phyloP scores from a whole-genome alignment of 92 coral and sea anemone genomes.

The Zoanthus sociatus region DNA sequence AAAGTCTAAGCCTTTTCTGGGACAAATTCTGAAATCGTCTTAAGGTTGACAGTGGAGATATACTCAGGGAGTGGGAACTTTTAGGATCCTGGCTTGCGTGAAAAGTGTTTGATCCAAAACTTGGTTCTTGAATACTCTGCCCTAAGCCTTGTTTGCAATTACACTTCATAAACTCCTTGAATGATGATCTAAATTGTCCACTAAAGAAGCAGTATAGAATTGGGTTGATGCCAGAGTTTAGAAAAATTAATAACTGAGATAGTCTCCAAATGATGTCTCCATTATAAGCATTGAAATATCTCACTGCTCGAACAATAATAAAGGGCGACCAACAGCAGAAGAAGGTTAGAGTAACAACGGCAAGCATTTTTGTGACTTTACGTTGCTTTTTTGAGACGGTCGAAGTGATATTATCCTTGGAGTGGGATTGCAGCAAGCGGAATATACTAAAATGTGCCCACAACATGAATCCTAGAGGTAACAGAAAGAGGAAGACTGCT shows the following conservation, averaged over 20 bases:
- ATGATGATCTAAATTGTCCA: conserved; percentile 81
- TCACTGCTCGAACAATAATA: conserved; percentile 75
- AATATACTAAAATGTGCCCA: conserved; percentile 88
- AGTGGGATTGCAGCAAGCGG: conserved; percentile 70
- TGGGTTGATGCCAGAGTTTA: conserved; percentile 83
- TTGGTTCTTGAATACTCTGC: too few relatives aligned
- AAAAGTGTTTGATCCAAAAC: too few relatives aligned
- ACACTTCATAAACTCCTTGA: conserved; percentile 78
- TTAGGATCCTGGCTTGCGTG: too few relatives aligned
- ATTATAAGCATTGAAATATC: conserved; percentile 72
- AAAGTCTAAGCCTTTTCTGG: too few relatives aligned
- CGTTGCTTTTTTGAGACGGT: conserved; percentile 64
- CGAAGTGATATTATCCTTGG: conserved; percentile 43
- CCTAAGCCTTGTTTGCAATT: conserved; percentile 54
- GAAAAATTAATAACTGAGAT: conserved; percentile 76
- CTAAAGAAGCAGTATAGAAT: conserved; percentile 90
- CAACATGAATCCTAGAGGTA: conserved; percentile 79
- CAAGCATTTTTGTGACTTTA: conserved; percentile 89
- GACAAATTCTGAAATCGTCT: too few relatives aligned
- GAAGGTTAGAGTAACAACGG: conserved; percentile 80
- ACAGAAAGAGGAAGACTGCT: conserved; percentile 72
- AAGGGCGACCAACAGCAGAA: conserved; percentile 90
- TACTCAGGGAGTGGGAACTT: too few relatives aligned
- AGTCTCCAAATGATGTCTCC: conserved; percentile 78
- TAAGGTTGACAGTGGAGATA: too few relatives aligned